Conservation (phyloP, 2,888 invertebrate genomes). For the Deladenus siricidicola region DNA sequence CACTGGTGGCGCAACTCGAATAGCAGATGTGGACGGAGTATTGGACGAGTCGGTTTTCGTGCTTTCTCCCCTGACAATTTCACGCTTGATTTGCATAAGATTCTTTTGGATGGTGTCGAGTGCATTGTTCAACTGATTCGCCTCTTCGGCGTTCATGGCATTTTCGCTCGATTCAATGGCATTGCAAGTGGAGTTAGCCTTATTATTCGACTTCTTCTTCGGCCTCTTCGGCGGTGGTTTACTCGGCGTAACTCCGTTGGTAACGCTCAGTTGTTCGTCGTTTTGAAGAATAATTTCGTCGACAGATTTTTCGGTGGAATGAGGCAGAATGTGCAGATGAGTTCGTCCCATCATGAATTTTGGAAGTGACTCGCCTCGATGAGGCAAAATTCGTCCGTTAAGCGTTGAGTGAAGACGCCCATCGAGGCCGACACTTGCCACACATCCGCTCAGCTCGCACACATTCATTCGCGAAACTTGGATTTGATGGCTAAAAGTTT, state of each 20-base stretch:
- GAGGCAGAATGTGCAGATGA: not conserved
- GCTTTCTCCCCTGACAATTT: not conserved
- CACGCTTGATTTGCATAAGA: not conserved
- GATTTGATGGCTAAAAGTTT: conserved; percentile 10
- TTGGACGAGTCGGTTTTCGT: not conserved
- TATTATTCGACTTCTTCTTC: not conserved
- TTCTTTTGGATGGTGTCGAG: not conserved
- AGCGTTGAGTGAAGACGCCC: conserved; percentile 21
- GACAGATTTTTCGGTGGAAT: not conserved
- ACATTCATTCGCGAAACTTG: conserved; percentile 14
- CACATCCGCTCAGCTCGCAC: conserved; percentile 23
- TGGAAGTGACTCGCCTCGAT: not conserved
- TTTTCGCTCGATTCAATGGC: no score
- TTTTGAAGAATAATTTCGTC: not conserved
- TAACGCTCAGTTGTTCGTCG: not conserved
- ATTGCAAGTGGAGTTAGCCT: no score
- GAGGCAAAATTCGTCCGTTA: conserved; percentile 25
- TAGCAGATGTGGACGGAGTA: no score
- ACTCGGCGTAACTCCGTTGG: not conserved
- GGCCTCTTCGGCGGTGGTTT: not conserved
- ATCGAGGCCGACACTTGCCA: conserved; percentile 26
- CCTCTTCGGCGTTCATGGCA: no score
- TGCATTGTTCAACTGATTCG: not conserved
- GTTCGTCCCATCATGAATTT: not conserved
- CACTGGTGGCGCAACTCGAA: no score